Percentiles rank a stretch among this genome's conserved stretches.
phyloP scores from a whole-genome alignment of 2,888 invertebrate species.

The Leistus spinibarbis region DNA sequence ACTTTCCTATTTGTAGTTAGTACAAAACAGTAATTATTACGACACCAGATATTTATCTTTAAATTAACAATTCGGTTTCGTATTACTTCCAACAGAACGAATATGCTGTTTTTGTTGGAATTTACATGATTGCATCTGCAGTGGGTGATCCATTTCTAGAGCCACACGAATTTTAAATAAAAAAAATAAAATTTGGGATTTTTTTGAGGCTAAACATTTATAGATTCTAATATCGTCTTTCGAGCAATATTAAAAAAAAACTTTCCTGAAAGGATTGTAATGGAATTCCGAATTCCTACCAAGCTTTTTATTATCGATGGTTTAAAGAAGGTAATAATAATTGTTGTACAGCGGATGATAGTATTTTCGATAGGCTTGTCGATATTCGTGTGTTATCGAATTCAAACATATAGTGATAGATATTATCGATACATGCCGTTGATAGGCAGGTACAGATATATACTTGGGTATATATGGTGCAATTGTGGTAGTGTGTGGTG shows the following conservation, averaged over 20 bases:
- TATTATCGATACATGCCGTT: background rate
- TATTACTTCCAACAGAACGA: background rate
- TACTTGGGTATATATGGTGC: background rate
- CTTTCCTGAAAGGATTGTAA: too few species aligned
- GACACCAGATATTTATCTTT: background rate
- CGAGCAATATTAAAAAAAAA: too few species aligned
- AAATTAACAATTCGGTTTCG: background rate
- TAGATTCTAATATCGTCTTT: too few species aligned
- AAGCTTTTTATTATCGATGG: too few species aligned
- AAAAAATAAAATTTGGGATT: too few species aligned
- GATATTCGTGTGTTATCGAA: background rate
- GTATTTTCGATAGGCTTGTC: background rate
- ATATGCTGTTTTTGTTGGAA: background rate
- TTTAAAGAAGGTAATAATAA: too few species aligned
- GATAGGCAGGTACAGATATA: background rate
- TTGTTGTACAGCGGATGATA: background rate
- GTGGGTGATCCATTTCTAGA: too few species aligned
- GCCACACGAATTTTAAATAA: too few species aligned
- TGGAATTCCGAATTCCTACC: too few species aligned
- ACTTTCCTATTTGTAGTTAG: background rate
- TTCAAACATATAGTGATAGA: background rate
- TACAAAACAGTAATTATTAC: background rate
- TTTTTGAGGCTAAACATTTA: too few species aligned
- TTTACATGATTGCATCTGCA: background rate
- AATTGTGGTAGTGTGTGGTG: background rate